Percentiles rank a stretch among this genome's conserved stretches.
These are phyloP conservation scores for Clarias magur DNA, from an alignment of 2,113 vertebrate species.

Conservation along the genomic window DNA sequence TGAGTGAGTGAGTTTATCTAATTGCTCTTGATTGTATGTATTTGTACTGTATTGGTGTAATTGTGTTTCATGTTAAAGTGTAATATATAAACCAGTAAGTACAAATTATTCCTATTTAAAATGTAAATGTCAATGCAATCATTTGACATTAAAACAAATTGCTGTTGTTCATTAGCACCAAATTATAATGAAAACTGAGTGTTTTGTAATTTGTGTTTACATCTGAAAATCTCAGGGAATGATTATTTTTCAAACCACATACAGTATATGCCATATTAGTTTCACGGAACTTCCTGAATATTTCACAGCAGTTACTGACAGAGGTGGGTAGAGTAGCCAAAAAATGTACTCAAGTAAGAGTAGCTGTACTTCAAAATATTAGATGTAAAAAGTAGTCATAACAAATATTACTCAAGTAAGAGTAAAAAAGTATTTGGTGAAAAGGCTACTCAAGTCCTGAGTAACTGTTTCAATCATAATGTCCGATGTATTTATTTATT, in stretches of 20 bases:
- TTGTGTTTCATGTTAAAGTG: neutral
- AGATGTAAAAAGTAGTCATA: too few species aligned
- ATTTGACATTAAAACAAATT: neutral
- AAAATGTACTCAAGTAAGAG: too few species aligned
- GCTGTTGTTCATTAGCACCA: neutral
- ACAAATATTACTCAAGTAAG: too few species aligned
- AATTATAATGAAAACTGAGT: neutral
- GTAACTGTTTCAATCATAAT: too few species aligned
- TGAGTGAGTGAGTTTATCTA: too few species aligned
- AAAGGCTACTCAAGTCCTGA: too few species aligned
- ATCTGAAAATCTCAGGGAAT: neutral
- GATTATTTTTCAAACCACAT: neutral
- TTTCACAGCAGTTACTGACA: neutral
- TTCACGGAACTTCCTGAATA: neutral
- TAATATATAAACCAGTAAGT: neutral
- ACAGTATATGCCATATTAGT: neutral
- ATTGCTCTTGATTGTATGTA: too few species aligned
- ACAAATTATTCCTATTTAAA: neutral
- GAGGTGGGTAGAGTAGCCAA: too few species aligned
- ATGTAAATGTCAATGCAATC: neutral
- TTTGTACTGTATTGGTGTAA: neutral
- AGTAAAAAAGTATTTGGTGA: too few species aligned
- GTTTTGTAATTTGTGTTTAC: neutral
- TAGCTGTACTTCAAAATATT: too few species aligned
- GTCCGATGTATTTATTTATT: too few species aligned